Evolutionary conservation across 2,888 invertebrate species (phyloP), one percentile per base, ranked within the genome.

Genomic region (Macrostomum cliftonense): DNA sequence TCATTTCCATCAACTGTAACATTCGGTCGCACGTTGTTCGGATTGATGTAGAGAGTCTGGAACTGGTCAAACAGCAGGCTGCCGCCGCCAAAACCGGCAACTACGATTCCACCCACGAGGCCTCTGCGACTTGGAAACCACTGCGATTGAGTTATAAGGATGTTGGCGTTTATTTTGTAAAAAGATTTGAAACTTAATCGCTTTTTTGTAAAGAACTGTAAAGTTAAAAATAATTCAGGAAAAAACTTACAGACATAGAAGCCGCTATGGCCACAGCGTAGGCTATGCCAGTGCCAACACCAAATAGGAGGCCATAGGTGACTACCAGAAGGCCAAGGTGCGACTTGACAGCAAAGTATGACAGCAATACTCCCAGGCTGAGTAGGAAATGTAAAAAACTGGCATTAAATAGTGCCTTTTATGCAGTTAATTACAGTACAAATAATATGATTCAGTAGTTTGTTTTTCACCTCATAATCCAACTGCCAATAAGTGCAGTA

Each of bases 31-130:
- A 53, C 39, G 46, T 70, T 70, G 28, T 63, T 42, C 1, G 69
- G 69, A 53, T 71, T 71, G 42, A 71, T 60, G 53, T 61, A 71
- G n/a, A 55, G 58, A 12, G 69, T 70, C 53, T 70, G 69, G 20
- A 70, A 54, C 50, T 61, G 65, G 47, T 66, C 63, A 54, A 68
- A 67, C 43, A 67, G 58, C 50, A 68, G 60, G 1, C 67, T 62
- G 11, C 68, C 69, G 12, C 67, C 59, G 1, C 70, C 70, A 54
- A 64, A 68, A 2, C 70, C 70, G 36, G 61, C 65, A n/a, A 69
- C 64, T 39, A 68, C 63, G 37, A 67, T 53, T 1, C 70, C 70
- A 54, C 61, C 64, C 5, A 67, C 63, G 11, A 69, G 50, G 4
- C 69, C 67, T 52, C 65, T 62, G 21, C 58, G 55, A 14, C 61